These are phyloP conservation scores for Macrostomum lignano DNA, from an alignment of 1,140 invertebrate species.

Conservation along the genomic window DNA sequence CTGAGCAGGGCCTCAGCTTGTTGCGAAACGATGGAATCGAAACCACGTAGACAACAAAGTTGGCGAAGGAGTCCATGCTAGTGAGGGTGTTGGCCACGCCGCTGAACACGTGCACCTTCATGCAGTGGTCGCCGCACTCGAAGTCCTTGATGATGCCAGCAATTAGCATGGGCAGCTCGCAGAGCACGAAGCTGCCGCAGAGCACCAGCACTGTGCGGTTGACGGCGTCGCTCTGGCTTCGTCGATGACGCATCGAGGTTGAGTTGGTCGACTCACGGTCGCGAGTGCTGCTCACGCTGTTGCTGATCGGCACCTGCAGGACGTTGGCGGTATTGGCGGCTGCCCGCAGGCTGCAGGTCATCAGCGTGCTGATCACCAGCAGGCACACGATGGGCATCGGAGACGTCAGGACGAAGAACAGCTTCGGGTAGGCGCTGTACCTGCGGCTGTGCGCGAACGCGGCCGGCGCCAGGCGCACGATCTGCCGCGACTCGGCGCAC, in stretches of 20 bases:
- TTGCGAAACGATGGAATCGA: neutral
- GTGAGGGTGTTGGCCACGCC: neutral
- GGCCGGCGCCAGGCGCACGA: neutral
- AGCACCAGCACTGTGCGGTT: constrained; percentile 1
- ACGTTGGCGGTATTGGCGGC: neutral
- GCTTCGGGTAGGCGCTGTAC: neutral
- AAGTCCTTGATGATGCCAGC: neutral
- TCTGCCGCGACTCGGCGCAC: neutral
- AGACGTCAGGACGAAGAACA: neutral
- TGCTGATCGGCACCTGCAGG: neutral
- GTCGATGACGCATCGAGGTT: no score
- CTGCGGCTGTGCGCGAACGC: neutral
- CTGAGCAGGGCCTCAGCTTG: no score
- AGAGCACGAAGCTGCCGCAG: neutral
- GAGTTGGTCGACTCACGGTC: neutral
- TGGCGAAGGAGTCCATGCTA: neutral
- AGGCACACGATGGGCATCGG: neutral
- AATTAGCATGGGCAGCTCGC: neutral
- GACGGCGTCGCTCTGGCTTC: neutral
- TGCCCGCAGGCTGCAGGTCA: neutral
- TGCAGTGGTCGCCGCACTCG: neutral
- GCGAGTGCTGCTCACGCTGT: neutral
- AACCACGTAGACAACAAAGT: neutral
- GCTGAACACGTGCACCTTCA: neutral
- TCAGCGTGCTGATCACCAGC: neutral